Evolutionary conservation across 2,797 vertebrate species (phyloP).

Genomic region (Amblyraja radiata): DNA sequence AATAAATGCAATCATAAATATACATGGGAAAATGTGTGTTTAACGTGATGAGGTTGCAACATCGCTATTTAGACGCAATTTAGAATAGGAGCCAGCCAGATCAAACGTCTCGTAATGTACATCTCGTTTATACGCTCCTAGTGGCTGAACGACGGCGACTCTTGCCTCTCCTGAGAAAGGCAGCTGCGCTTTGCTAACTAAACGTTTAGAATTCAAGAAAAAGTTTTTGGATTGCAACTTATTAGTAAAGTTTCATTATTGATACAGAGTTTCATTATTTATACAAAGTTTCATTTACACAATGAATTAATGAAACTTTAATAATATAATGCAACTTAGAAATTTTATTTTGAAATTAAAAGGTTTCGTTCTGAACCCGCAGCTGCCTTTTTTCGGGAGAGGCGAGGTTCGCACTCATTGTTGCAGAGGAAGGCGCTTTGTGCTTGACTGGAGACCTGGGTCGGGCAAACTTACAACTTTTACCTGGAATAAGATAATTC

Average conservation of each 20-base stretch:
- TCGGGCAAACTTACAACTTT: not conserved
- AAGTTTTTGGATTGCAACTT: no score
- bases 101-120: not conserved
- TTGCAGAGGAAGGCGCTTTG: not conserved
- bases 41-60: not conserved
- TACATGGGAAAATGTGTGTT: not conserved
- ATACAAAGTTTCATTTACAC: no score
- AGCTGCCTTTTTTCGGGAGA: not conserved
- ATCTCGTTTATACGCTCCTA: not conserved
- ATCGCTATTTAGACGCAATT: not conserved
- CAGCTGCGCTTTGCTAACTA: no score
- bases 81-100: not conserved
- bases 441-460: not conserved
- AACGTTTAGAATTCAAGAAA: no score
- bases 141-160: no score
- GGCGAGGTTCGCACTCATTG: not conserved
- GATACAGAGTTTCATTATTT: no score
- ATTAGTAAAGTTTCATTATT: no score
- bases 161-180: no score
- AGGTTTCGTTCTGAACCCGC: not conserved
- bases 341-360: not conserved
- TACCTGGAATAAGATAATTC: not conserved
- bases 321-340: not conserved
- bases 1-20: not conserved
- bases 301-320: no score